Evolutionary conservation across 2,888 invertebrate species (phyloP), one percentile per base, ranked within the genome.

Genomic region (Ernsta delagoae): DNA sequence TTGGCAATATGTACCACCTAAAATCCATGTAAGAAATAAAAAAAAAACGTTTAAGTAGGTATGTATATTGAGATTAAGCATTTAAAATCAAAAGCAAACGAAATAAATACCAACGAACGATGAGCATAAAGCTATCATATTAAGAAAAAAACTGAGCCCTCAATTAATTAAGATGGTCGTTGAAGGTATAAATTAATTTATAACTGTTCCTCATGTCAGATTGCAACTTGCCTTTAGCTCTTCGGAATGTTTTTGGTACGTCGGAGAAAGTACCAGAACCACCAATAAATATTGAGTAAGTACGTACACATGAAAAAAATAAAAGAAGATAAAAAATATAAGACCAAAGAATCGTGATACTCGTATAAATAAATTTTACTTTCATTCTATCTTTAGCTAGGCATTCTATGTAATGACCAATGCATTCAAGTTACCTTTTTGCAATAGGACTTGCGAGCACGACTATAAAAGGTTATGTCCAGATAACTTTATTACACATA

Each of bases 401-500:
- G 83, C 80, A 85, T 88, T 88, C 84, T 82, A 82, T 83, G 84
- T 84, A 84, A 90, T 86, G 85, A 75, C 50, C 81, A 79, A 79
- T 81, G 82, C 84, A 83, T 84, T 85, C 77, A 73, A 72, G 79
- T 78, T 82, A 85, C 84, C 88, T 84, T 89, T 89, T 88, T 89
- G 56, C 43, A 70, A 53, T 59, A 84, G 79, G 80, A 78, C 76
- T 82, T 83, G 79, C 84, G 84, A 80, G 45, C 45, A 45, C 79
- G 72, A 76, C 91, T 81, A 89, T 92, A 92, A 92, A 92, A 89
- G 90, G 91, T 81, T 83, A 85, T 84, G 89, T 85, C 87, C 90
- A 89, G 90, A 90, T 90, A 90, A 89, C 88, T 90, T 92, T 92
- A 91, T 92, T 87, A 87, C 85, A 85, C 84, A 88, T 89, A 84